Evolutionary conservation across 2,113 vertebrate genomes (phyloP).

Genomic region (Gymnorhina tibicen): DNA sequence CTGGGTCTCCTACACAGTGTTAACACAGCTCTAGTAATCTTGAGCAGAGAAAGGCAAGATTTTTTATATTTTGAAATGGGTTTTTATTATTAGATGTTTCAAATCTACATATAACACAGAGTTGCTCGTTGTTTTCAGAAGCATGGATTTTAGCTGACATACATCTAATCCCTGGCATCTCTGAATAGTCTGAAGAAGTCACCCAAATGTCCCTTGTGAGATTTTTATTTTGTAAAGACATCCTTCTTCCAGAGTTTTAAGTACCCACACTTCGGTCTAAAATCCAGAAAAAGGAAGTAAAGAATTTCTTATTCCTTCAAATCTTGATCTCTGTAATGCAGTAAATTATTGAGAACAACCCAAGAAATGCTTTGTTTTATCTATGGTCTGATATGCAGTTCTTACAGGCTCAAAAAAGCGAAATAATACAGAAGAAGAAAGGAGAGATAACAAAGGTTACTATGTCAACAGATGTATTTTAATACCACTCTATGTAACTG

Average conservation of each 20-base stretch:
- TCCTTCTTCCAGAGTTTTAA: neutral
- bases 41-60: neutral
- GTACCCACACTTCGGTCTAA: neutral
- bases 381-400: neutral
- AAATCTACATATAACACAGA: neutral
- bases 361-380: neutral
- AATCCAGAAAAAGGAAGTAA: neutral
- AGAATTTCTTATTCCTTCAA: neutral
- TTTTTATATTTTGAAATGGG: neutral
- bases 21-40: neutral
- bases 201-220: neutral
- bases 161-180: neutral
- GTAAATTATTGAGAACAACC: neutral
- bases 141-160: neutral
- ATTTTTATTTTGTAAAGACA: neutral
- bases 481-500: neutral
- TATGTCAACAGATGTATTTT: neutral
- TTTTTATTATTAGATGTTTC: neutral
- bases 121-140: neutral
- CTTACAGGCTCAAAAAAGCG: neutral
- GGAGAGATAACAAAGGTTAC: neutral
- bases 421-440: neutral
- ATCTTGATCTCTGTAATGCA: neutral
- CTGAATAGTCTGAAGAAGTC: neutral
- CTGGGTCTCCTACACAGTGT: neutral